Evolutionary conservation across 2,113 vertebrate genomes (phyloP), one percentile per base, ranked within the genome.

Genomic region (Protobothrops mucrosquamatus): DNA sequence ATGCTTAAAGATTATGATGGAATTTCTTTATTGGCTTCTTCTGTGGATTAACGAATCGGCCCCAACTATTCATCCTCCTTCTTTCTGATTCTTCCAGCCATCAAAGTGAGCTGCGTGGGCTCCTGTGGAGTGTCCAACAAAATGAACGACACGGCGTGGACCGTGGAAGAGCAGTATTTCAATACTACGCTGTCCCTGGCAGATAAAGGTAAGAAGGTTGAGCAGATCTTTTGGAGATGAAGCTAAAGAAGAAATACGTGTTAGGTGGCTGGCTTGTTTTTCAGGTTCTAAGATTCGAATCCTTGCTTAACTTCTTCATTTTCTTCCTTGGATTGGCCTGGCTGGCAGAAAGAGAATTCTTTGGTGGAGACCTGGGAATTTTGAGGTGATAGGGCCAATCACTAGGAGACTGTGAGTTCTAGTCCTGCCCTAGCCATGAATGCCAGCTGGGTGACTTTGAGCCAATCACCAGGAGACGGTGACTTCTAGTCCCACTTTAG

Each of bases 51-150:
- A 69, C n/a, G 26, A 4, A 5, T 69, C 12, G 2, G 4, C 61
- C 74, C 7, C 39, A 39, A 48, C 46, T 24, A 14, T 7, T 26
- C 11, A 18, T 29, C 26, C 43, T 34, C n/a, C 6, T 2, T 29
- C n/a, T 11, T 1, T 6, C n/a, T 93, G 7, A 0, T 4, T 48
- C 26, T 93, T n/a, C 54, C 97, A 99, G 99, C 98, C 34, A 98
- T 99, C 96, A 99, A 99, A 93, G 98, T 99, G 96, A 99, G 98
- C 97, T 99, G 99, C 89, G 91, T 98, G 4, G 99, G 99, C 3
- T 98, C 97, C 94, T 99, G 99, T 26, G 99, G 99, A 7, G 97
- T 99, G 85, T 99, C 98, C 64, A 99, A 3, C 96, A 99, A 99
- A 95, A 95, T 97, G 3, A 98, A 99, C 0, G 99, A 99, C 92